A percentile compares a stretch with the other conserved stretches of the same genome.
Evolutionary conservation across 2,797 vertebrate genomes (phyloP).

Genomic region (Allenopithecus nigroviridis): DNA sequence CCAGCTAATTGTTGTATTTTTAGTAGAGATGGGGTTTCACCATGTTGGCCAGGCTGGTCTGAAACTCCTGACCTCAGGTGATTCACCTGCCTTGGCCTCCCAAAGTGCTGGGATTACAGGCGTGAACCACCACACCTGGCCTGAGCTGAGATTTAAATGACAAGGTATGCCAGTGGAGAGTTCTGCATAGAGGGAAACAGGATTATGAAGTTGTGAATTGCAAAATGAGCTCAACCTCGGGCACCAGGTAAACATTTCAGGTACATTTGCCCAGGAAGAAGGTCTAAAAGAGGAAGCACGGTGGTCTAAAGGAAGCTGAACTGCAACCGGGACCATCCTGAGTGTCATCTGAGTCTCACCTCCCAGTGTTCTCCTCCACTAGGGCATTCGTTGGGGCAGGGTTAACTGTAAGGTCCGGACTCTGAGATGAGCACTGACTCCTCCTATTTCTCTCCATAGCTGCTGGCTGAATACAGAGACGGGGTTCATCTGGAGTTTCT

Average conservation of each 20-base stretch:
- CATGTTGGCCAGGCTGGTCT: no score
- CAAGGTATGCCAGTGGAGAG: not conserved
- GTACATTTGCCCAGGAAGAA: no score
- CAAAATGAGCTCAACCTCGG: not conserved
- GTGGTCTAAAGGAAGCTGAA: not conserved
- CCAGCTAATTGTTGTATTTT: no score
- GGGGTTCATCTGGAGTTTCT: conserved; percentile 77
- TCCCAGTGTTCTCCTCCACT: no score
- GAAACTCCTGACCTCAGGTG: no score
- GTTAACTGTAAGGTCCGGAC: not conserved
- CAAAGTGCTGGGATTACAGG: no score
- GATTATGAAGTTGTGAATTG: not conserved
- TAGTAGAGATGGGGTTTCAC: no score
- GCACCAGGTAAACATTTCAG: not conserved
- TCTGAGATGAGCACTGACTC: not conserved
- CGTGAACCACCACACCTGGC: rapidly evolving
- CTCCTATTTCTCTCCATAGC: conserved; percentile 48
- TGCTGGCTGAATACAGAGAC: conserved; percentile 74
- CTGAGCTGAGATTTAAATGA: not conserved
- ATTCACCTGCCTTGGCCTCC: no score
- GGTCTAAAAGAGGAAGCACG: not conserved
- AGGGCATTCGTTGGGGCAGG: rapidly evolving
- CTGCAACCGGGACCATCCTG: rapidly evolving
- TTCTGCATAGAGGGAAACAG: not conserved
- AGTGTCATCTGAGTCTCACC: not conserved